A percentile compares a stretch with the other conserved stretches of the same genome.
Conservation (phyloP, 2,113 vertebrate genomes). For the Lasiurus cinereus region DNA sequence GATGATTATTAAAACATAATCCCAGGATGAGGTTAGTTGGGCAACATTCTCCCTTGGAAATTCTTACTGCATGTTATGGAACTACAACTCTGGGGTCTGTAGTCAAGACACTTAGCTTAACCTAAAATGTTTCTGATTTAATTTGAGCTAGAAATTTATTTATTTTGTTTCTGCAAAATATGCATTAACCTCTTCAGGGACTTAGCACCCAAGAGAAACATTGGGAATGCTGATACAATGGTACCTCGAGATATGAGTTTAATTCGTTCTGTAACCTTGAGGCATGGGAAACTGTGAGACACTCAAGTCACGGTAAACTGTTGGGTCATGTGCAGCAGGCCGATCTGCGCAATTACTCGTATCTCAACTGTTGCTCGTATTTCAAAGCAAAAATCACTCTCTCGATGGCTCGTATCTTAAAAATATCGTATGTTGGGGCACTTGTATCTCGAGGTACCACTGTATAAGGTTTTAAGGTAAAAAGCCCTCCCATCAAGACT, state of each 20-base stretch:
- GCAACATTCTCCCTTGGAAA: not conserved
- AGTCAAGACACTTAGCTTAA: not conserved
- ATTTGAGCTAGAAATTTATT: not conserved
- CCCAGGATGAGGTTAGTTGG: not conserved
- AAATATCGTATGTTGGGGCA: no score
- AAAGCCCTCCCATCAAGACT: not conserved
- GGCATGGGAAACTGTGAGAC: no score
- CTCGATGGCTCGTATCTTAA: no score
- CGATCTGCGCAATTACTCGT: no score
- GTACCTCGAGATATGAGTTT: no score
- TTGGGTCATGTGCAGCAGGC: no score
- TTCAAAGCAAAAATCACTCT: no score
- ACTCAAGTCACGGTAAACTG: no score
- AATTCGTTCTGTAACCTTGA: no score
- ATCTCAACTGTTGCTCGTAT: no score
- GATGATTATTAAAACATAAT: constrained; percentile 49
- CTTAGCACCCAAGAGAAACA: not conserved
- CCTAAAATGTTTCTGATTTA: constrained; percentile 24
- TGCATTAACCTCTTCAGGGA: not conserved
- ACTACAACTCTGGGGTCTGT: not conserved
- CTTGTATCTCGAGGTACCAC: no score
- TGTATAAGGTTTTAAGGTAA: not conserved
- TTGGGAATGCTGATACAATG: not conserved
- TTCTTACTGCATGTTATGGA: not conserved
- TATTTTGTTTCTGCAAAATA: constrained; percentile 44